A percentile compares a stretch with the other conserved stretches of the same genome.
phyloP scores from a whole-genome alignment of 37 sponge, comb jelly and placozoan genomes.

The Geodia barretti region DNA sequence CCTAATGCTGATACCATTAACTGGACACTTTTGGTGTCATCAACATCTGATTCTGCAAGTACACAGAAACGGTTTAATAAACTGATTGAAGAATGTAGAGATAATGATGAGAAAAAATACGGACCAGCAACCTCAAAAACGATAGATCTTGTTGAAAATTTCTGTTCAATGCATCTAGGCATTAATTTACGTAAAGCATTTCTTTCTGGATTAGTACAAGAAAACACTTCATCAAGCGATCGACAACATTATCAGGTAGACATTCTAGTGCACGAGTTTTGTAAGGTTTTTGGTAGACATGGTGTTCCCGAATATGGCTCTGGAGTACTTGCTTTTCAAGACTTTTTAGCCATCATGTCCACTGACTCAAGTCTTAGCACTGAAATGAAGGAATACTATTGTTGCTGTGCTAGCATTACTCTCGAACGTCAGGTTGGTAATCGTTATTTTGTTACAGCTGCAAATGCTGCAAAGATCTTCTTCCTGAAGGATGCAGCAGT shows the following conservation, averaged over 20 bases:
- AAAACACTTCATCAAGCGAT: neutral
- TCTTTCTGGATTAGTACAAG: neutral
- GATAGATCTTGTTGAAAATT: slow-evolving; percentile 27
- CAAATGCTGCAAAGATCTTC: slow-evolving; percentile 37
- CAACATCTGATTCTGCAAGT: slow-evolving; percentile 59
- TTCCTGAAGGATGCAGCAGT: slow-evolving; percentile 42
- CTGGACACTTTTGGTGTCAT: slow-evolving; percentile 42
- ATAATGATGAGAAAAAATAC: slow-evolving; percentile 32
- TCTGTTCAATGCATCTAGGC: slow-evolving; percentile 55
- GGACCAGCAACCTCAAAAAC: slow-evolving; percentile 15
- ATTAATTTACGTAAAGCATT: slow-evolving; percentile 49
- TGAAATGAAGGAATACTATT: slow-evolving; percentile 18
- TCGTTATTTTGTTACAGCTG: slow-evolving; percentile 57
- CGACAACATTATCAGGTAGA: slow-evolving; percentile 20
- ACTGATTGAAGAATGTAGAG: slow-evolving; percentile 34
- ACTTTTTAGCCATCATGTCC: slow-evolving; percentile 29
- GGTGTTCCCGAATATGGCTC: slow-evolving; percentile 48
- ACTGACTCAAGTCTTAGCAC: neutral
- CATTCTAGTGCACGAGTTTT: slow-evolving; percentile 51
- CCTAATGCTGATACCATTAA: slow-evolving; percentile 58
- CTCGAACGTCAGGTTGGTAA: slow-evolving; percentile 52
- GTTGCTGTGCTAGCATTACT: slow-evolving; percentile 4
- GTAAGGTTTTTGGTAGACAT: slow-evolving; percentile 41
- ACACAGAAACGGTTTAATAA: slow-evolving; percentile 55
- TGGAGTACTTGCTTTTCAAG: slow-evolving; percentile 41